These are phyloP conservation scores for Toxotes jaculatrix DNA, from an alignment of 2,113 vertebrate genomes.

Conservation along the genomic window DNA sequence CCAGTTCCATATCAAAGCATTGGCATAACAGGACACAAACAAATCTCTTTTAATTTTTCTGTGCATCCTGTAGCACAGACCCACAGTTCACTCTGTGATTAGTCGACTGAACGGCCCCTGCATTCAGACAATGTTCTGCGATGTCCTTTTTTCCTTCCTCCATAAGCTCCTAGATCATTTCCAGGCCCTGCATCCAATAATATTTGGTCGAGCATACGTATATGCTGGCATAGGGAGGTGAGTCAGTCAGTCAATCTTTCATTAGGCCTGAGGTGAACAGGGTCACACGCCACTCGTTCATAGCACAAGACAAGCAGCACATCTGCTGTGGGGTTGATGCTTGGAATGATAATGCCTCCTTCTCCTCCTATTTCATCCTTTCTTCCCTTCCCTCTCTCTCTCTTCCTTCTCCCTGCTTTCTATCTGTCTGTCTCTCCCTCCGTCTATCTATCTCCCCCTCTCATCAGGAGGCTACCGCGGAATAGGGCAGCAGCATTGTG, in stretches of 20 bases:
- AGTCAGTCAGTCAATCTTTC: constrained; percentile 88
- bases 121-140: constrained; percentile 46
- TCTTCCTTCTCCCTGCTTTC: constrained; percentile 16
- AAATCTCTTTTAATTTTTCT: constrained; percentile 39
- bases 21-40: constrained; percentile 35
- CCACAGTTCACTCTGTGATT: constrained; percentile 51
- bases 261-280: constrained; percentile 86
- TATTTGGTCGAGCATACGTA: constrained; percentile 79
- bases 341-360: constrained; percentile 85
- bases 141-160: constrained; percentile 33
- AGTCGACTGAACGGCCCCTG: constrained; percentile 44
- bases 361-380: constrained; percentile 57
- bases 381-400: constrained; percentile 49
- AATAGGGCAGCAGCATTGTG: constrained; percentile 64
- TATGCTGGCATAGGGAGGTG: constrained; percentile 56
- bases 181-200: constrained; percentile 69
- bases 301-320: constrained; percentile 86
- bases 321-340: constrained; percentile 85
- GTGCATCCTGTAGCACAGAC: constrained; percentile 10
- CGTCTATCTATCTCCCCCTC: constrained; percentile 66
- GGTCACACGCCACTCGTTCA: constrained; percentile 87
- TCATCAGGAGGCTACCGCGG: constrained; percentile 82
- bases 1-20: constrained; percentile 38
- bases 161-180: constrained; percentile 65
- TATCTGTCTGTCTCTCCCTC: constrained; percentile 65